Conservation (phyloP, 2,113 vertebrate genomes). For the Pachycephala philippinensis region DNA sequence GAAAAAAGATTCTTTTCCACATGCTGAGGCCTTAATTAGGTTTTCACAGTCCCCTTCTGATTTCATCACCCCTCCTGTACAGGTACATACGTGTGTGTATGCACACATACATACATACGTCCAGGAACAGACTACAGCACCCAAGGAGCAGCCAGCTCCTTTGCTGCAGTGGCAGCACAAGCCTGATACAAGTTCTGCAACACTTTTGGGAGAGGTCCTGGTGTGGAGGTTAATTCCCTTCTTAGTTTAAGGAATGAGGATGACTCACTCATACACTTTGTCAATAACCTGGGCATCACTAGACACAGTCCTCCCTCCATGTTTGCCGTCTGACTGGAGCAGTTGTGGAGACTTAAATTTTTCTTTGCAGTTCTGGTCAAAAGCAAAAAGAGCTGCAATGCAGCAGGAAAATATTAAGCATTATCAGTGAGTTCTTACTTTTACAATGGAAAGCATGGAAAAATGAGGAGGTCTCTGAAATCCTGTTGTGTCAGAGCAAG, state of each 20-base stretch:
- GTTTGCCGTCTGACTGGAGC: background rate
- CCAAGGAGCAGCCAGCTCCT: background rate
- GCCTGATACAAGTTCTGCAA: rapidly evolving
- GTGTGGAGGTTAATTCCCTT: background rate
- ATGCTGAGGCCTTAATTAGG: background rate
- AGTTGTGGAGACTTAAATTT: background rate
- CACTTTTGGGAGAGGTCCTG: background rate
- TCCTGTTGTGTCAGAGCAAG: background rate
- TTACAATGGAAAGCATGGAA: background rate
- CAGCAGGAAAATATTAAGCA: background rate
- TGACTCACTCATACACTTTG: background rate
- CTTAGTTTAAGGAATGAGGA: background rate
- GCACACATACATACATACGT: rapidly evolving
- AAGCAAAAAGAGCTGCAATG: background rate
- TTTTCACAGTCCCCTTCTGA: background rate
- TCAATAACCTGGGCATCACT: background rate
- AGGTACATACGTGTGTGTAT: too few relatives aligned
- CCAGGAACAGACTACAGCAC: background rate
- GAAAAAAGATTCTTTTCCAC: background rate
- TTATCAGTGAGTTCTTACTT: background rate
- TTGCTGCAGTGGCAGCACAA: background rate
- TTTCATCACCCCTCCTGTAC: background rate
- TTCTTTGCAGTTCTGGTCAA: background rate
- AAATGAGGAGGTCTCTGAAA: background rate
- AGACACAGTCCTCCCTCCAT: rapidly evolving